Evolutionary conservation across 2,113 vertebrate species (phyloP).

Genomic region (Rhombomys opimus): DNA sequence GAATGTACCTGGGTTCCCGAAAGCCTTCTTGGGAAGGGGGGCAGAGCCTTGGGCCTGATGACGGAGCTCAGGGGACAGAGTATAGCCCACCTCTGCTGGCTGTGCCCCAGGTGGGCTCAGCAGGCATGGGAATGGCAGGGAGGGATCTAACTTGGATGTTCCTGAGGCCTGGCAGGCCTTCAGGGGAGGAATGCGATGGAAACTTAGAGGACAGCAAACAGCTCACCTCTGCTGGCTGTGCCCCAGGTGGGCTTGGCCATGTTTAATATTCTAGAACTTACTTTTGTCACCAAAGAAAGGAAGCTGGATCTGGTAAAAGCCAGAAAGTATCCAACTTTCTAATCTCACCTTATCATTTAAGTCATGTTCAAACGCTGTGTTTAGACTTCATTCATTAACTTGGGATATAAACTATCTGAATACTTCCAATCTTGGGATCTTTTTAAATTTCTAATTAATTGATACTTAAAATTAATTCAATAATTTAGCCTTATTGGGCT

Average conservation of each 20-base stretch:
- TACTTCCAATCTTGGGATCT: not conserved
- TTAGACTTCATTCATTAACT: not conserved
- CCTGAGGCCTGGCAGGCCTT: too few species aligned
- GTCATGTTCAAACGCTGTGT: not conserved
- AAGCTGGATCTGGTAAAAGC: not conserved
- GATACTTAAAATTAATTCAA: slow-evolving; percentile 42
- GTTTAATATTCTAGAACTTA: slow-evolving; percentile 36
- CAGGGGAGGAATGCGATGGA: too few species aligned
- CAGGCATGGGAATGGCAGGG: too few species aligned
- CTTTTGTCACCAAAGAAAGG: slow-evolving; percentile 23
- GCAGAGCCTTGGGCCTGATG: too few species aligned
- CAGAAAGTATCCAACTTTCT: not conserved
- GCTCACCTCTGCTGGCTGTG: too few species aligned
- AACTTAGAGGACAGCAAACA: too few species aligned
- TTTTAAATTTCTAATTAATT: slow-evolving; percentile 15
- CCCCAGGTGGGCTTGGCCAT: not conserved
- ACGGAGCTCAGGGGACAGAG: too few species aligned
- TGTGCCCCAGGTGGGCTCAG: too few species aligned
- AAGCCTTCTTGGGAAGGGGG: too few species aligned
- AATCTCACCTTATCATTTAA: not conserved
- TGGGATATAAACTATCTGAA: not conserved
- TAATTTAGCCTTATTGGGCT: slow-evolving; percentile 13
- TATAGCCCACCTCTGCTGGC: too few species aligned
- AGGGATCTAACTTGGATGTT: too few species aligned
- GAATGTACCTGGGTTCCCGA: too few species aligned